Evolutionary conservation across 2,113 vertebrate species (phyloP).

Genomic region (Clarias macrocephalus): DNA sequence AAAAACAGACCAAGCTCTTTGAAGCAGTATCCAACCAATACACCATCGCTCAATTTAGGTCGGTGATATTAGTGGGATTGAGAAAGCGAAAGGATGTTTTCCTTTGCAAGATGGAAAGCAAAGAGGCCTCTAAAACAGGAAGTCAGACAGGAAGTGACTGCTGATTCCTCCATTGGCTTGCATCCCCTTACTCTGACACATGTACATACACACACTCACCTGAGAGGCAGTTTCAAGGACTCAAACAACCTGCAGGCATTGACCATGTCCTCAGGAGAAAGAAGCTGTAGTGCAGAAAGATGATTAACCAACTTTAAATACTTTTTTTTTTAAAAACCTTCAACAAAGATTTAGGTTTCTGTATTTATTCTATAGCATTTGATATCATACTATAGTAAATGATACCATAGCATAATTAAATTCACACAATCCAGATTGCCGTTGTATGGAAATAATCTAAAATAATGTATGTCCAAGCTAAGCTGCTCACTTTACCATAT

Average conservation of each 20-base stretch:
- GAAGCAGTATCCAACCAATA: slow-evolving; percentile 16
- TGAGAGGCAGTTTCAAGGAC: slow-evolving; percentile 86
- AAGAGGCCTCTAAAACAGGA: slow-evolving; percentile 72
- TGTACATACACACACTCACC: slow-evolving; percentile 69
- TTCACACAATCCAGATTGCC: not conserved
- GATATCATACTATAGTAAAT: not conserved
- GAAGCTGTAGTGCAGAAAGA: slow-evolving; percentile 60
- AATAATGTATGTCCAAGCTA: not conserved
- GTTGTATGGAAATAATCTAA: not conserved
- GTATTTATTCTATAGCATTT: not conserved
- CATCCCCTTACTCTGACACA: slow-evolving; percentile 21
- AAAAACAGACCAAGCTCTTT: slow-evolving; percentile 17
- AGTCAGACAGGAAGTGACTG: slow-evolving; percentile 72
- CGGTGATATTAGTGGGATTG: slow-evolving; percentile 2
- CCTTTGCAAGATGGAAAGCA: slow-evolving; percentile 60
- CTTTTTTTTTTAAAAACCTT: not conserved
- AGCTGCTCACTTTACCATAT: too few species aligned
- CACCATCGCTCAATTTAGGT: slow-evolving; percentile 1
- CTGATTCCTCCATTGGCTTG: slow-evolving; percentile 49
- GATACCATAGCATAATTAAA: not conserved
- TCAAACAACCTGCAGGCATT: slow-evolving; percentile 96
- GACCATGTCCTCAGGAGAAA: slow-evolving; percentile 90
- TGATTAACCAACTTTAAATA: not conserved
- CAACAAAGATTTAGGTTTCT: not conserved
- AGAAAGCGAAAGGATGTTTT: slow-evolving; percentile 46